phyloP scores from a whole-genome alignment of 2,797 vertebrate genomes.

The Channa striata region DNA sequence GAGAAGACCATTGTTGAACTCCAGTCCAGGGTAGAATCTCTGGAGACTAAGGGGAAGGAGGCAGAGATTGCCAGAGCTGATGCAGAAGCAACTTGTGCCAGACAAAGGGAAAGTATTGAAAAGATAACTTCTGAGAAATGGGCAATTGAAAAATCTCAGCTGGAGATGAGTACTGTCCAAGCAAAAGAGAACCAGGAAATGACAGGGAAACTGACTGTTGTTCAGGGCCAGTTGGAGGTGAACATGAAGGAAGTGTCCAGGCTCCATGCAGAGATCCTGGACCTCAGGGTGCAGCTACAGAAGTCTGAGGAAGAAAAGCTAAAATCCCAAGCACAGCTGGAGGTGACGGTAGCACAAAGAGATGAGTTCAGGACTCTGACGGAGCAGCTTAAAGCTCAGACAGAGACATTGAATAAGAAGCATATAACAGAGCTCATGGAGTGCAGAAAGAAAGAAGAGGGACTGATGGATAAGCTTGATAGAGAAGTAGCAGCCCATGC shows the following conservation, averaged over 20 bases:
- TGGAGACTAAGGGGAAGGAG: slow-evolving; percentile 78
- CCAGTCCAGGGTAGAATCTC: slow-evolving; percentile 72
- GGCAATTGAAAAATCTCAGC: slow-evolving; percentile 76
- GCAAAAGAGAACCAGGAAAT: slow-evolving; percentile 78
- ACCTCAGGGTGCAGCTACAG: slow-evolving; percentile 84
- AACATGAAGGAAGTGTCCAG: slow-evolving; percentile 86
- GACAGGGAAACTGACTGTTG: slow-evolving; percentile 71
- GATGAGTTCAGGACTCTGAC: slow-evolving; percentile 86
- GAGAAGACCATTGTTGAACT: slow-evolving; percentile 81
- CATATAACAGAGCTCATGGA: slow-evolving; percentile 87
- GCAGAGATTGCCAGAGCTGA: slow-evolving; percentile 78
- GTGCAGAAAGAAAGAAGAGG: slow-evolving; percentile 82
- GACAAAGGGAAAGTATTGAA: slow-evolving; percentile 81
- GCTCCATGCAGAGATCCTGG: slow-evolving; percentile 82
- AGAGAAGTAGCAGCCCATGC: slow-evolving; percentile 67
- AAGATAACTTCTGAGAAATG: slow-evolving; percentile 81
- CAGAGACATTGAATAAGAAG: slow-evolving; percentile 85
- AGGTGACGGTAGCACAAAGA: slow-evolving; percentile 77
- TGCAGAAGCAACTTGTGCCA: slow-evolving; percentile 80
- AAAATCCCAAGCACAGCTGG: slow-evolving; percentile 83
- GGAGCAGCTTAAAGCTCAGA: slow-evolving; percentile 89
- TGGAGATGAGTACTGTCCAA: slow-evolving; percentile 68
- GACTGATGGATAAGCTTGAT: slow-evolving; percentile 73
- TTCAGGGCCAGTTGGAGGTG: slow-evolving; percentile 86
- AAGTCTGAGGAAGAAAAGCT: slow-evolving; percentile 81